Evolutionary conservation across 2,113 vertebrate genomes (phyloP).

Genomic region (Bos indicus): DNA sequence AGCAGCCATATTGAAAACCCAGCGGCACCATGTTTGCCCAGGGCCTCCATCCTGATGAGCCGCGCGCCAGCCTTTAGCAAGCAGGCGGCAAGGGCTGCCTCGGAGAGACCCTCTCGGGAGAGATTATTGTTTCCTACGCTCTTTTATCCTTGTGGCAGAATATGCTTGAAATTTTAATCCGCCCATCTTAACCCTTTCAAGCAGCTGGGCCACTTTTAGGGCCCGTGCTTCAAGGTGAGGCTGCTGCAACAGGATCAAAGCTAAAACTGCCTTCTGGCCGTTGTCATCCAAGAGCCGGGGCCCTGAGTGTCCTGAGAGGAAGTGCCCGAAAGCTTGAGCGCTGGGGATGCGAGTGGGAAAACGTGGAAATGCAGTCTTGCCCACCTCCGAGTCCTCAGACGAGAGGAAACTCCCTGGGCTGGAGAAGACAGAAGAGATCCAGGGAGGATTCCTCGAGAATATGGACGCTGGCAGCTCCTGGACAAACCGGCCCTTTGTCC

Average conservation of each 20-base stretch:
- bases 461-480: rapidly evolving
- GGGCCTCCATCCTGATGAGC: background rate
- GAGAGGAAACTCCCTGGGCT: background rate
- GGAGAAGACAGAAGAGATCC: background rate
- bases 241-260: background rate
- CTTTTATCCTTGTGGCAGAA: background rate
- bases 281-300: background rate
- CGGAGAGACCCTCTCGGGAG: background rate
- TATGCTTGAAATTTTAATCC: background rate
- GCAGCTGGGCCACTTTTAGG: background rate
- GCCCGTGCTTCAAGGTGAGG: background rate
- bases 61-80: background rate
- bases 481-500: too few species aligned
- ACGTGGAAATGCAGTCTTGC: background rate
- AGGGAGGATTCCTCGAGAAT: background rate
- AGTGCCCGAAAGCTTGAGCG: background rate
- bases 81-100: background rate
- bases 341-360: background rate
- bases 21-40: background rate
- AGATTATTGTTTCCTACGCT: background rate
- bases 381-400: background rate
- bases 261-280: background rate
- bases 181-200: background rate
- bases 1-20: background rate
- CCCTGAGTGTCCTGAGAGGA: background rate